phyloP scores from a whole-genome alignment of 2,797 vertebrate genomes.

The Sarcophilus harrisii region DNA sequence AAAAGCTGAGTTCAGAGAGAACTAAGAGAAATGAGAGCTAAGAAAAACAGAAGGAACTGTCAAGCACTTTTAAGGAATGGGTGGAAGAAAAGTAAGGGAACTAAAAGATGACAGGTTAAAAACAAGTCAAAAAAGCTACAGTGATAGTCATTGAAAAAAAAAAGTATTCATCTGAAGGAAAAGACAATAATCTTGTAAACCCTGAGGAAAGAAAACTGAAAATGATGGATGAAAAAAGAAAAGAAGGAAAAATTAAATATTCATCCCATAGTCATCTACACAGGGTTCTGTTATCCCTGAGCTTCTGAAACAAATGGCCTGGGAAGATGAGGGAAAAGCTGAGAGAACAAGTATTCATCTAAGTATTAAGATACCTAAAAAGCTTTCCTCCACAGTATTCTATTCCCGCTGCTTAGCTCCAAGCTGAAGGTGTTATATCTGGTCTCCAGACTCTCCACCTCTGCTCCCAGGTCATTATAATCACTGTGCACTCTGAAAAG shows the following conservation, averaged over 20 bases:
- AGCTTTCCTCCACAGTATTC: not conserved
- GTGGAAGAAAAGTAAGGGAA: no score
- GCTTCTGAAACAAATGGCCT: not conserved
- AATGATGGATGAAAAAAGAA: not conserved
- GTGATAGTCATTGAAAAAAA: no score
- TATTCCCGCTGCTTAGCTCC: not conserved
- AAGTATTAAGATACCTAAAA: not conserved
- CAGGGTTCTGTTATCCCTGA: not conserved
- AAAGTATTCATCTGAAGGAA: no score
- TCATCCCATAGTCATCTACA: not conserved
- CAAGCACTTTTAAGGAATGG: no score
- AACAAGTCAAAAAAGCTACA: no score
- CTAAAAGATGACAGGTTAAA: no score
- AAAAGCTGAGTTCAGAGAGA: no score
- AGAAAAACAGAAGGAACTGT: no score
- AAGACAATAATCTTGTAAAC: not conserved
- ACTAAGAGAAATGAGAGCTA: no score
- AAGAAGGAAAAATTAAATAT: not conserved
- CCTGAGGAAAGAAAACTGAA: not conserved
- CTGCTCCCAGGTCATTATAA: not conserved
- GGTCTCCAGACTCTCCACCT: not conserved
- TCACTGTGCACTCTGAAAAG: not conserved
- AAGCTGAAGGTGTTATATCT: not conserved
- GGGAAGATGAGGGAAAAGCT: not conserved
- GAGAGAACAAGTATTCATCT: not conserved